Conservation (phyloP, 2,113 vertebrate species). For the Reinhardtius hippoglossoides region DNA sequence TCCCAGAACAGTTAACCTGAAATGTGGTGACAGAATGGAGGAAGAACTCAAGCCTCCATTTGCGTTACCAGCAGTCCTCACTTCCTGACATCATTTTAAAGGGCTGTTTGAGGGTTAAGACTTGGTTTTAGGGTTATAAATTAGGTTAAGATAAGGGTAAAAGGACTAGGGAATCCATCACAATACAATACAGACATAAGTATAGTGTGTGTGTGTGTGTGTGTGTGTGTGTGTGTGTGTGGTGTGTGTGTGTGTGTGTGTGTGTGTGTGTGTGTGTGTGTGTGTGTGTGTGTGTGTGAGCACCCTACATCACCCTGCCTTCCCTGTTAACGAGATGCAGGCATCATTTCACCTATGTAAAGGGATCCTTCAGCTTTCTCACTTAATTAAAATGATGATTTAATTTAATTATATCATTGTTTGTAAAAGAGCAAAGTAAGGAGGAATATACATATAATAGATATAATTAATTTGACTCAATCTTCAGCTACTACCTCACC, state of each 20-base stretch:
- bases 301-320: slow-evolving; percentile 5
- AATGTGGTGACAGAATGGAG: too few species aligned
- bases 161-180: too few species aligned
- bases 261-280: too few species aligned
- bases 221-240: too few species aligned
- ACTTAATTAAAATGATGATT: slow-evolving; percentile 25
- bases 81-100: background rate
- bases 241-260: too few species aligned
- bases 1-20: too few species aligned
- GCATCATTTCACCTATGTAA: background rate
- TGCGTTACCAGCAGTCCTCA: too few species aligned
- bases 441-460: slow-evolving; percentile 17
- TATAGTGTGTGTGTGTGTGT: too few species aligned
- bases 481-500: slow-evolving; percentile 1
- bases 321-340: slow-evolving; percentile 25
- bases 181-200: too few species aligned
- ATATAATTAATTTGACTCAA: background rate
- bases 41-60: too few species aligned
- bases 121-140: background rate
- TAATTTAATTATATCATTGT: background rate
- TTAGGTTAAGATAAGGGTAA: too few species aligned
- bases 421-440: slow-evolving; percentile 1
- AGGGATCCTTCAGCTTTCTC: background rate
- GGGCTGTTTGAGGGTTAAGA: background rate
- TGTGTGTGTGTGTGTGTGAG: too few species aligned